Base-by-base conservation (phyloP, 2,113 vertebrate species). In the Syngnathus scovelli region DNA sequence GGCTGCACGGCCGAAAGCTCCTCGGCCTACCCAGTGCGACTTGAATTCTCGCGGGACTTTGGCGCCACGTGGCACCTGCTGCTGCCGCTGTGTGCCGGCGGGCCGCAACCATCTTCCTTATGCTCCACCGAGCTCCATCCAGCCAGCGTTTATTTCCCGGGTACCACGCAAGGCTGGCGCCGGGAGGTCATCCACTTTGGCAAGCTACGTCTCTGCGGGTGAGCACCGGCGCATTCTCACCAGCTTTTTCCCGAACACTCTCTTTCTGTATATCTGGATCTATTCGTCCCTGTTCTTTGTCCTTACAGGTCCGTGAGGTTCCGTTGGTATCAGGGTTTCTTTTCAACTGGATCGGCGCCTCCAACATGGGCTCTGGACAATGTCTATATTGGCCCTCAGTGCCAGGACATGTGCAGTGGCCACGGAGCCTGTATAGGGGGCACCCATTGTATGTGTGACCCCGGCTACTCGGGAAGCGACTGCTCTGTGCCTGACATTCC, bases 251-350 rank as follows among this genome's bases (percentile, higher is more conserved):
- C 43, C 36, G 13, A 5, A 4, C 21, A 9, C 12, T 37, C 36
- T 39, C 8, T 21, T 37, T 27, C 5, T 12, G 9, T 55, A 55
- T 27, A 1, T 3, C 27, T 58, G 27, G 8, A 36, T 58, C 55
- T 58, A 58, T 58, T 58, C 36, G 44, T n/a, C 23, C 11, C 3
- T 66, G 5, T 9, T 15, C 67, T 0, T 8, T 52, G 12, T 46
- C 11, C 12, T 7, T 52, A 5, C 85, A 99, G 97, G 44, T 93
- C 95, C 46, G 93, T 98, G 9, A 90, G 95, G 71, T 99, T 99
- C 91, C 92, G 96, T 60, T 99, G 97, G 97, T 98, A 94, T 88
- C 96, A 99, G 84, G 97, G 96, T 7, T 98, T 96, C 89, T 98
- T 93, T 72, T 89, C 93, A 21, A 75, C 86, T 44, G 93, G 94